Evolutionary conservation across 2,888 invertebrate genomes (phyloP).

Genomic region (Campaea margaritaria): DNA sequence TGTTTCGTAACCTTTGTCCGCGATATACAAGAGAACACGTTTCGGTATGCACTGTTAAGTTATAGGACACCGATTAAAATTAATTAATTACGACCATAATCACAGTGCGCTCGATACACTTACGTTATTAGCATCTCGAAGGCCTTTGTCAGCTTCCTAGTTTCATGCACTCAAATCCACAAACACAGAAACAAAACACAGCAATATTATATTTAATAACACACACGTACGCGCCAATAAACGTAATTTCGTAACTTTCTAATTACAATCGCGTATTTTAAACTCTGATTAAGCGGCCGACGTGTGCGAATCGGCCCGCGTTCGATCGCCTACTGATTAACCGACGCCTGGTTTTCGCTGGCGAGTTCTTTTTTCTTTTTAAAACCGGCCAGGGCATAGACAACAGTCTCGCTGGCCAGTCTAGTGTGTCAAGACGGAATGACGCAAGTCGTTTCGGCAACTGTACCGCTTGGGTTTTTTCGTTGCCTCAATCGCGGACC

Average conservation of each 20-base stretch:
- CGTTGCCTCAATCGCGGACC: slow-evolving; percentile 59
- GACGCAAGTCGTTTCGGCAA: slow-evolving; percentile 82
- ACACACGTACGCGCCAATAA: slow-evolving; percentile 59
- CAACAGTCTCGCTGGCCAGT: slow-evolving; percentile 57
- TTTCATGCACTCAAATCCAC: slow-evolving; percentile 72
- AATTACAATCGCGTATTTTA: slow-evolving; percentile 60
- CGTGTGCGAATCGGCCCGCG: slow-evolving; percentile 66
- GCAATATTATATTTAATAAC: slow-evolving; percentile 43
- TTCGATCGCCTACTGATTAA: slow-evolving; percentile 64
- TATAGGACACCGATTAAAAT: slow-evolving; percentile 36
- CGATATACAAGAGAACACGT: slow-evolving; percentile 18
- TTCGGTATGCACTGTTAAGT: slow-evolving; percentile 32
- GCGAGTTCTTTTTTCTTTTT: slow-evolving; percentile 59
- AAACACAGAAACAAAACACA: slow-evolving; percentile 68
- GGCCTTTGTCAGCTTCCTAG: slow-evolving; percentile 67
- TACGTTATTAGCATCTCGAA: slow-evolving; percentile 80
- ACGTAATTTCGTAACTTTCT: slow-evolving; percentile 66
- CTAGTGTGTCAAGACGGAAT: slow-evolving; percentile 67
- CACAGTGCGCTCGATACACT: slow-evolving; percentile 59
- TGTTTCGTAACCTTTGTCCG: slow-evolving; percentile 32
- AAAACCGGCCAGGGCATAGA: slow-evolving; percentile 52
- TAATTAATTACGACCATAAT: slow-evolving; percentile 58
- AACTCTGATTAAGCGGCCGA: slow-evolving; percentile 50
- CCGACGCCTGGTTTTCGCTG: slow-evolving; percentile 53
- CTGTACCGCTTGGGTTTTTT: slow-evolving; percentile 58